These are phyloP conservation scores for Lichenostomus cassidix DNA, from an alignment of 2,113 vertebrate species.

Conservation along the genomic window DNA sequence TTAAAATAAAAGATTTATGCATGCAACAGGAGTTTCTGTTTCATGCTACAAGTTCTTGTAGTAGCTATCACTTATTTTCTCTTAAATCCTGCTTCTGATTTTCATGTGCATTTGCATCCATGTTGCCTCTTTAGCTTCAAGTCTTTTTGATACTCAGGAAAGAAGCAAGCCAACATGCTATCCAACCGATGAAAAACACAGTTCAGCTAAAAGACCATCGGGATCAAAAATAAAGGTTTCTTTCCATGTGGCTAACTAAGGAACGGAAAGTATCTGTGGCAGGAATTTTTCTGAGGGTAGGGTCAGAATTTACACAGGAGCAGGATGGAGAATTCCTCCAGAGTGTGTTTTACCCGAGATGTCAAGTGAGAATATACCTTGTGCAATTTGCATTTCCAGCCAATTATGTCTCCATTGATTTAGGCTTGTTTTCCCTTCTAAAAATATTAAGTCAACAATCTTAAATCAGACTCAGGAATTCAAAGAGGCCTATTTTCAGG, in stretches of 20 bases:
- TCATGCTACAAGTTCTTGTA: not conserved
- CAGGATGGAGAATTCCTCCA: not conserved
- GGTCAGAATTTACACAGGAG: not conserved
- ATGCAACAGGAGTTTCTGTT: not conserved
- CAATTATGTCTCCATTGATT: conserved; percentile 2
- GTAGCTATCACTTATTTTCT: not conserved
- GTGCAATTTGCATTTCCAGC: conserved; percentile 3
- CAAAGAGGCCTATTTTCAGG: conserved; percentile 31
- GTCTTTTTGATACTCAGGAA: not conserved
- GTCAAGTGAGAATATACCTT: not conserved
- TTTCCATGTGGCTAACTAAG: not conserved
- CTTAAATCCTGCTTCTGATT: not conserved
- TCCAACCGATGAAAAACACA: not conserved
- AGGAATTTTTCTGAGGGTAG: rapidly evolving
- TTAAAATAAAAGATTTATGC: not conserved
- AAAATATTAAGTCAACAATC: conserved; percentile 52
- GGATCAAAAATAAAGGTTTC: not conserved
- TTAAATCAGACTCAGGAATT: conserved; percentile 47
- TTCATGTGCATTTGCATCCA: not conserved
- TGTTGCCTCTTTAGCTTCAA: not conserved
- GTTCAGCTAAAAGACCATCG: not conserved
- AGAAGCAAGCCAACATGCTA: not conserved
- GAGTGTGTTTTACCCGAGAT: not conserved
- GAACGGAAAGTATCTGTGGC: not conserved
- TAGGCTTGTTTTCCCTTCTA: conserved; percentile 36